Percentiles rank a stretch among this genome's conserved stretches.
phyloP scores from a whole-genome alignment of 2,113 vertebrate species.

The Lepus americanus region DNA sequence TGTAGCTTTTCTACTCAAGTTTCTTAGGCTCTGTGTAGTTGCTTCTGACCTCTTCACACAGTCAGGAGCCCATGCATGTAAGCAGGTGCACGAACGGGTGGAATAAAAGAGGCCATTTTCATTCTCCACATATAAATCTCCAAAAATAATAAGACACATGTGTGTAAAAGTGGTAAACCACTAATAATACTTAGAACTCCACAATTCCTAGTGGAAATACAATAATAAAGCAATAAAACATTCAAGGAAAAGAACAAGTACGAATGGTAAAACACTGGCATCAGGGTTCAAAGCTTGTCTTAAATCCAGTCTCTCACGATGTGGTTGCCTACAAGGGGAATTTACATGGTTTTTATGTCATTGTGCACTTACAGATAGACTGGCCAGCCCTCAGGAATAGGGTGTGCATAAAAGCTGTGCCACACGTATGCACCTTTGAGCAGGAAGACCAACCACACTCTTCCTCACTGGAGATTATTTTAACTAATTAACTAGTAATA shows the following conservation, averaged over 20 bases:
- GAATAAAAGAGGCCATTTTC: slow-evolving; percentile 62
- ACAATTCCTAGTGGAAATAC: slow-evolving; percentile 82
- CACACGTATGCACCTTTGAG: not conserved
- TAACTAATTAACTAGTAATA: slow-evolving; percentile 11
- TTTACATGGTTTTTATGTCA: not conserved
- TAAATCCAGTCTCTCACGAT: not conserved
- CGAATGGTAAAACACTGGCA: slow-evolving; percentile 50
- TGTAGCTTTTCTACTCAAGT: slow-evolving; percentile 53
- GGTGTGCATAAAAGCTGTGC: not conserved
- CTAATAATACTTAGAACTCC: slow-evolving; percentile 78
- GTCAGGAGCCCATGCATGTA: not conserved
- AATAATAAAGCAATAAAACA: slow-evolving; percentile 76
- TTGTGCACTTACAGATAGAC: not conserved
- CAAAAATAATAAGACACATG: slow-evolving; percentile 76
- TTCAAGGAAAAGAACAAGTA: slow-evolving; percentile 57
- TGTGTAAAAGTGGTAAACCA: slow-evolving; percentile 78
- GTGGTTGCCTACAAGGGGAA: not conserved
- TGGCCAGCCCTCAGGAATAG: not conserved
- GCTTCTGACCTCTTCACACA: slow-evolving; percentile 43
- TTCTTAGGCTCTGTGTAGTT: slow-evolving; percentile 60
- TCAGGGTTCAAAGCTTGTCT: slow-evolving; percentile 12
- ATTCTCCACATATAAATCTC: slow-evolving; percentile 57
- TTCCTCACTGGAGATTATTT: not conserved
- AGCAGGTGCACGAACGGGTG: slow-evolving; percentile 67
- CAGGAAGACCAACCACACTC: not conserved